A percentile compares a stretch with the other conserved stretches of the same genome.
Conservation (phyloP, 2,113 vertebrate species). For the Dendropsophus ebraccatus region DNA sequence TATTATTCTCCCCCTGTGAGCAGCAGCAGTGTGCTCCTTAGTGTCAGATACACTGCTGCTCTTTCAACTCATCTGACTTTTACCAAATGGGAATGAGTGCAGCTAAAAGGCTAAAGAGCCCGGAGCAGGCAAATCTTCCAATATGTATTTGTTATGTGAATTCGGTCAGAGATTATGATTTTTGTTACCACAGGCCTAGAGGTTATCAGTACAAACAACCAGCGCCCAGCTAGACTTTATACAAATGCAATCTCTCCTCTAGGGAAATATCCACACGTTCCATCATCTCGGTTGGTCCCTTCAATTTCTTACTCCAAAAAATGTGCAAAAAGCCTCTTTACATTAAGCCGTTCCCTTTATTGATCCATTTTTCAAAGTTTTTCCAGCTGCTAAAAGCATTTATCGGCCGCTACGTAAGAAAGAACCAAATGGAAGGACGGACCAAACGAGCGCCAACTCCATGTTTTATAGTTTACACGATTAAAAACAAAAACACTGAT, state of each 20-base stretch:
- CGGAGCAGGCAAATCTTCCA: no score
- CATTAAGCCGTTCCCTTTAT: neutral
- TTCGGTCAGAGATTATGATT: neutral
- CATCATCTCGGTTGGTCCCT: neutral
- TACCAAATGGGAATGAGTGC: no score
- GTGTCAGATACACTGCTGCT: no score
- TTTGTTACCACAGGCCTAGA: neutral
- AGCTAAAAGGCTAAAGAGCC: no score
- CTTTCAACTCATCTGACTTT: no score
- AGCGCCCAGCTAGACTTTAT: neutral
- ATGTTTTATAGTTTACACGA: neutral
- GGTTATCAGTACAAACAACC: neutral
- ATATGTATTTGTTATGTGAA: neutral
- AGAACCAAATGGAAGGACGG: neutral
- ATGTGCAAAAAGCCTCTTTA: neutral
- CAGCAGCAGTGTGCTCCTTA: no score
- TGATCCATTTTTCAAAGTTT: neutral
- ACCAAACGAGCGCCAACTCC: neutral
- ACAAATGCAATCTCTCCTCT: neutral
- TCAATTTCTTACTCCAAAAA: neutral
- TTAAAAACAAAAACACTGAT: conserved; percentile 1
- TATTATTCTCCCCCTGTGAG: no score
- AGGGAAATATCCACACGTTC: neutral
- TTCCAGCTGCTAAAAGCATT: neutral
- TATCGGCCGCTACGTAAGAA: neutral